phyloP scores from a whole-genome alignment of 2,113 vertebrate genomes.

The Neopipo cinnamomea region DNA sequence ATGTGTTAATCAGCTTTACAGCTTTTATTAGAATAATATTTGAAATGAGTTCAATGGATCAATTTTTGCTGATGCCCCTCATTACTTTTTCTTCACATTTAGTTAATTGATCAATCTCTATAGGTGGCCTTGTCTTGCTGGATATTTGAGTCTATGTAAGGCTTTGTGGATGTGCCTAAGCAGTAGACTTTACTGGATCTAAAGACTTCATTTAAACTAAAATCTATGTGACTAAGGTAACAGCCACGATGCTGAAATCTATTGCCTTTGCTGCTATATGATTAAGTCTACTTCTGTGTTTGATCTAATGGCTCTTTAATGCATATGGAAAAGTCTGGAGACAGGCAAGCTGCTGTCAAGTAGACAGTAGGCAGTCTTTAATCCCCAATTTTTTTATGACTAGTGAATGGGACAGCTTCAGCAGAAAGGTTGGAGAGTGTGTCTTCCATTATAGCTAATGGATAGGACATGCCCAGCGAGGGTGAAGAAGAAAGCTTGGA shows the following conservation, averaged over 20 bases:
- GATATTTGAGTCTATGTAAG: background rate
- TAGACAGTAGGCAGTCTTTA: background rate
- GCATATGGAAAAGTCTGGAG: background rate
- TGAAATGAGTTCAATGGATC: background rate
- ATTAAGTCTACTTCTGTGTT: background rate
- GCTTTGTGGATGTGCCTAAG: background rate
- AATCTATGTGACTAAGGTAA: background rate
- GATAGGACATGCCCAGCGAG: background rate
- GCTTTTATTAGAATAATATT: conserved; percentile 29
- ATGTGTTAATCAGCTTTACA: conserved; percentile 32
- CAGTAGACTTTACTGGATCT: background rate
- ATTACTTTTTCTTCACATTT: background rate
- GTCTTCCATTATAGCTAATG: background rate
- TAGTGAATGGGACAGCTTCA: background rate
- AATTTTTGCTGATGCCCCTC: background rate
- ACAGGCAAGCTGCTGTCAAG: background rate
- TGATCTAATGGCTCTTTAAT: background rate
- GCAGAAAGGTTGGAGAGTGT: background rate
- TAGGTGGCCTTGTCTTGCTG: background rate
- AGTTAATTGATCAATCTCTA: background rate
- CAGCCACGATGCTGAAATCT: background rate
- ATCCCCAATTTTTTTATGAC: background rate
- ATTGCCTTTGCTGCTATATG: background rate
- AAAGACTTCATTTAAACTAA: background rate
- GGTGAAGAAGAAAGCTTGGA: background rate